Evolutionary conservation across 1,140 invertebrate species (phyloP).

Genomic region (Drosophila tani): DNA sequence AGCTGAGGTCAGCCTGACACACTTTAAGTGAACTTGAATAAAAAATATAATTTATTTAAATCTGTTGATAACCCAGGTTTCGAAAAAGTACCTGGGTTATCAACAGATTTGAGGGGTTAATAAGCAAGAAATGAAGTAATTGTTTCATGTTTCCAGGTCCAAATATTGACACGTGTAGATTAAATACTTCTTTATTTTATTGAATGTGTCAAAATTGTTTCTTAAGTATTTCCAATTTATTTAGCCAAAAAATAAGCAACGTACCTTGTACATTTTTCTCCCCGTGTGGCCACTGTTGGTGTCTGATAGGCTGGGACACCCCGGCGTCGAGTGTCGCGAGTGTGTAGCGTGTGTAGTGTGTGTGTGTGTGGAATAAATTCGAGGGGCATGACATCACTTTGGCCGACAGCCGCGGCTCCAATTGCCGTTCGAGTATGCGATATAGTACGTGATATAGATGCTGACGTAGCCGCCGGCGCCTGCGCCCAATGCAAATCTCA

Average conservation of each 20-base stretch:
- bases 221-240: too few species aligned
- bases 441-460: conserved; percentile 51
- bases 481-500: conserved; percentile 65
- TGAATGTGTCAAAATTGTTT: neutral
- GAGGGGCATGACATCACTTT: conserved; percentile 76
- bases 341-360: neutral
- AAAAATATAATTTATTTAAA: neutral
- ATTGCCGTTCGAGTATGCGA: conserved; percentile 37
- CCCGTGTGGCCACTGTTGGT: conserved; percentile 12
- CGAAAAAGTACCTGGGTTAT: neutral
- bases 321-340: conserved; percentile 11
- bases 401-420: conserved; percentile 46
- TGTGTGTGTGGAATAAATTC: conserved; percentile 58
- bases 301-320: conserved; percentile 48
- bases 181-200: neutral
- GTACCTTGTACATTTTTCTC: neutral
- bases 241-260: neutral
- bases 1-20: neutral
- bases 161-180: neutral
- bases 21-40: neutral
- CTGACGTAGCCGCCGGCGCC: conserved; percentile 73
- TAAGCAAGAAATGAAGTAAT: neutral
- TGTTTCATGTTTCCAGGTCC: neutral
- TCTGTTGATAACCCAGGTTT: too few species aligned
- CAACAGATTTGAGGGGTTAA: neutral